Base-by-base conservation (phyloP, 2,888 invertebrate species). In the Sussaba pulchella region DNA sequence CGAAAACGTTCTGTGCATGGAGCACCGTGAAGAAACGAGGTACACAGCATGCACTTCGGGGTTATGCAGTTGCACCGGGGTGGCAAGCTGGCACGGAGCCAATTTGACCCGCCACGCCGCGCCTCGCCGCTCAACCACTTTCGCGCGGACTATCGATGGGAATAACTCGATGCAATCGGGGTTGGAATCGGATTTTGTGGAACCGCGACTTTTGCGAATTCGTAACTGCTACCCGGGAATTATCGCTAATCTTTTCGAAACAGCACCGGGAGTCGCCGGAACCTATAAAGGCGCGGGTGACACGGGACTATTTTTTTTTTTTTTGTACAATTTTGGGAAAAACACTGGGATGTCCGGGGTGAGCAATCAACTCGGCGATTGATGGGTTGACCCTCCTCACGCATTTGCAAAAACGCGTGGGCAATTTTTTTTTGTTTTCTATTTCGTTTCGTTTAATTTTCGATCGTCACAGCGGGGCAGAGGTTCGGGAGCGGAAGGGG, bases 281-380 rank as follows among this genome's bases (percentile, higher is more conserved):
- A n/a, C n/a, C n/a, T n/a, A n/a, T n/a, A n/a, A n/a, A n/a, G n/a
- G n/a, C n/a, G n/a, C n/a, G n/a, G n/a, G n/a, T n/a, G n/a, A n/a
- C n/a, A n/a, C n/a, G n/a, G n/a, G n/a, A n/a, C n/a, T n/a, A n/a
- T n/a, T n/a, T n/a, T n/a, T n/a, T n/a, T 1, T 19, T 10, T 59
- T 59, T 39, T 59, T 41, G 14, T 63, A n/a, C 17, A 57, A 24
- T 43, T 45, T 54, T 9, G 36, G 2, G 41, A 39, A 26, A 73
- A 73, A 78, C 39, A 10, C 10, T 12, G 6, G 41, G 52, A 36
- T 59, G 61, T 47, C 47, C 26, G 69, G 8, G 54, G 31, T 14
- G 24, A 57, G 69, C 78, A 70, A 78, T 69, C 73, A 64, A 78
- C 26, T 54, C 69, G 45, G 74, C 69, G 73, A 78, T 78, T 73